Percentiles rank a stretch among this genome's conserved stretches.
These are phyloP conservation scores for Eremobia ochroleuca DNA, from an alignment of 2,888 invertebrate species.

Conservation along the genomic window DNA sequence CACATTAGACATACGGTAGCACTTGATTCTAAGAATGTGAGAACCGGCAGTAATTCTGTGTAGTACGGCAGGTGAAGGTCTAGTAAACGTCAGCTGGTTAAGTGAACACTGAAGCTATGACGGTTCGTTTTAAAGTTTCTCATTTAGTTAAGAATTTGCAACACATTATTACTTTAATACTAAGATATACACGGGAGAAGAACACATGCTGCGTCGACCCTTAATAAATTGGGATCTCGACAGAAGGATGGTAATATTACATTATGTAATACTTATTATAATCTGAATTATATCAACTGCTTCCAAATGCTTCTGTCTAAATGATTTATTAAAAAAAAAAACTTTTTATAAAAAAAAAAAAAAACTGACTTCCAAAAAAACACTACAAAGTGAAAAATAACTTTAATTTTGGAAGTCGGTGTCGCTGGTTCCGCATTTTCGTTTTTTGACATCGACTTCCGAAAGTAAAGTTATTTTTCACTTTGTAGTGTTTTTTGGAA, in stretches of 20 bases:
- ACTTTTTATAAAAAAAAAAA: no score
- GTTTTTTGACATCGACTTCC: no score
- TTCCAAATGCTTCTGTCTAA: background rate
- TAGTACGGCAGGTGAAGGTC: constrained; percentile 41
- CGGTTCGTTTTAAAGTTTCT: background rate
- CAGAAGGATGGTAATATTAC: background rate
- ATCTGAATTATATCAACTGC: no score
- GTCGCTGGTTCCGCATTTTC: no score
- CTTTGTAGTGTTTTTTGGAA: no score
- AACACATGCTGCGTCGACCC: no score
- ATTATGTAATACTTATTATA: background rate
- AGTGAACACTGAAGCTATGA: constrained; percentile 1
- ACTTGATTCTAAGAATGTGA: constrained; percentile 58
- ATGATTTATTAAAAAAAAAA: background rate
- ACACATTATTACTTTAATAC: background rate
- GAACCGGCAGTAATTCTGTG: constrained; percentile 46
- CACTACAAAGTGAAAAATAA: no score
- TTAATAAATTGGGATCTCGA: background rate
- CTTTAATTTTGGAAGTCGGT: no score
- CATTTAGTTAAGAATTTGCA: background rate
- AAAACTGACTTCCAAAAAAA: no score
- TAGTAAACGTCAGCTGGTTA: constrained; percentile 42
- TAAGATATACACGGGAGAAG: background rate
- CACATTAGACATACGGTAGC: constrained; percentile 47
- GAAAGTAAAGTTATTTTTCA: no score